These are phyloP conservation scores for Sprattus sprattus DNA, from an alignment of 2,113 vertebrate species.

Conservation along the genomic window DNA sequence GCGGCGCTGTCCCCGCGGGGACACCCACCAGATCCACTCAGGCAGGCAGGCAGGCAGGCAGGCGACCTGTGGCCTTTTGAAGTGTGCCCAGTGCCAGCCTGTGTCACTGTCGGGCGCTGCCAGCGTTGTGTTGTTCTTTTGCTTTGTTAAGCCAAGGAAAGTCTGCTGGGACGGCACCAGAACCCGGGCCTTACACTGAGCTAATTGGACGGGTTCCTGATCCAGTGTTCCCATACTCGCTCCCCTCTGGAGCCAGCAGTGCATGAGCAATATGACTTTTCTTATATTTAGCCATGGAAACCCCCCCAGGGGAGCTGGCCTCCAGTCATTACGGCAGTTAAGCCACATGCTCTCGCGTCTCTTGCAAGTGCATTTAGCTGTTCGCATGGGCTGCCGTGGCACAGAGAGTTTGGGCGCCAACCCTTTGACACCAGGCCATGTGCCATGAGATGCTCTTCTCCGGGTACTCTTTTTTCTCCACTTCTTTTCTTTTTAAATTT, in stretches of 20 bases:
- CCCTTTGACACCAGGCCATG: neutral
- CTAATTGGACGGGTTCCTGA: slow-evolving; percentile 37
- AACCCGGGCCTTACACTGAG: slow-evolving; percentile 20
- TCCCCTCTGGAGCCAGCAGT: neutral
- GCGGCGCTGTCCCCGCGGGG: slow-evolving; percentile 31
- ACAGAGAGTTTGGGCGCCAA: neutral
- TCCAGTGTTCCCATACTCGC: neutral
- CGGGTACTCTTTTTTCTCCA: neutral
- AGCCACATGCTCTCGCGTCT: slow-evolving; percentile 15
- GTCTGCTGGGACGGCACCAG: slow-evolving; percentile 40
- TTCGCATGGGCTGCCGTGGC: neutral
- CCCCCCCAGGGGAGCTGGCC: slow-evolving; percentile 26
- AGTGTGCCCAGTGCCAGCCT: slow-evolving; percentile 15
- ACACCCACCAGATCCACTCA: neutral
- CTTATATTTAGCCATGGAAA: neutral
- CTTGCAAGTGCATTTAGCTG: slow-evolving; percentile 14
- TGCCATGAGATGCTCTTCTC: neutral
- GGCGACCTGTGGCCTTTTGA: slow-evolving; percentile 48
- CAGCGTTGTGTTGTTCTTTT: slow-evolving; percentile 25
- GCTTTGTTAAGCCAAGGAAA: slow-evolving; percentile 29
- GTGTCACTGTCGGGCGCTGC: neutral
- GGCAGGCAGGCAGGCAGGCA: slow-evolving; percentile 47
- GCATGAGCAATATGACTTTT: neutral
- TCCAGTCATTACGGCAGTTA: slow-evolving; percentile 27
- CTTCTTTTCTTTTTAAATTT: neutral